Conservation (phyloP, 2,113 vertebrate genomes). For the Lamprotornis superbus region DNA sequence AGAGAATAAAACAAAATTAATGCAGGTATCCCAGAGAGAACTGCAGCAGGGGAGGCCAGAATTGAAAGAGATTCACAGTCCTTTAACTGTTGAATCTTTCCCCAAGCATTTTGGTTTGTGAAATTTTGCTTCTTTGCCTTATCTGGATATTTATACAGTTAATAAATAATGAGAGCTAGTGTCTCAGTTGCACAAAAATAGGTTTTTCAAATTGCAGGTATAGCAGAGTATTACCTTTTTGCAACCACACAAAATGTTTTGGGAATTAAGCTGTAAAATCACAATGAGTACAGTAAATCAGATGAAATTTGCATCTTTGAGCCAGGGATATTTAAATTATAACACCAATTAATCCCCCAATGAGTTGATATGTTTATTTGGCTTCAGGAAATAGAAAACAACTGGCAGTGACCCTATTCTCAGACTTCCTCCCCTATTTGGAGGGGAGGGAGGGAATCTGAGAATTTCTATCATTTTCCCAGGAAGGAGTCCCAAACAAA, state of each 20-base stretch:
- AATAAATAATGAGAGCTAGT: neutral
- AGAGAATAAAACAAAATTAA: neutral
- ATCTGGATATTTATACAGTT: neutral
- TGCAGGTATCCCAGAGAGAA: neutral
- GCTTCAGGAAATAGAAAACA: neutral
- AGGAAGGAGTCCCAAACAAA: neutral
- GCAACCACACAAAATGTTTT: neutral
- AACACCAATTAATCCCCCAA: neutral
- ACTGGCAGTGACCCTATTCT: neutral
- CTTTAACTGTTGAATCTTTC: neutral
- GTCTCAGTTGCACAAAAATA: neutral
- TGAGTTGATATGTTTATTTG: neutral
- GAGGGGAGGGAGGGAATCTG: neutral
- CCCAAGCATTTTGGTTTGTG: neutral
- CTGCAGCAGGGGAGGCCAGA: neutral
- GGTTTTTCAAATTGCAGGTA: neutral
- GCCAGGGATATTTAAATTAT: neutral
- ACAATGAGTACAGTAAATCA: neutral
- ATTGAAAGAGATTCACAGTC: neutral
- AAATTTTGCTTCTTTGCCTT: neutral
- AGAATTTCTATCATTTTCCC: neutral
- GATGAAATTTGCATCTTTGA: neutral
- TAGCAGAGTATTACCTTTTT: neutral
- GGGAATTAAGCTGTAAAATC: neutral
- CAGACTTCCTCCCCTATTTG: neutral